phyloP scores from a whole-genome alignment of 2,797 vertebrate species.

The Bradypus variegatus region DNA sequence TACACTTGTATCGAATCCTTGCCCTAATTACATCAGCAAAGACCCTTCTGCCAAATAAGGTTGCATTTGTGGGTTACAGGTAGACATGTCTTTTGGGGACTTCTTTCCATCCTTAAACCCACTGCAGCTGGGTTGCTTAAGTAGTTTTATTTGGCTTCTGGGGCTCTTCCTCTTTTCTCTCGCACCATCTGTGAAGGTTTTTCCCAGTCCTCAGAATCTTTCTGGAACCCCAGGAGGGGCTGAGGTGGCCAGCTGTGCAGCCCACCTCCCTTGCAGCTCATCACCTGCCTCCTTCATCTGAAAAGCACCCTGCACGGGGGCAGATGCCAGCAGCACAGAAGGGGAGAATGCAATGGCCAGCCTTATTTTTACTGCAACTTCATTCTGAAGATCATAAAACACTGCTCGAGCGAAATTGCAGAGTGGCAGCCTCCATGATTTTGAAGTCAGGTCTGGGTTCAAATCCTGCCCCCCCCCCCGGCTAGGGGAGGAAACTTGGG shows the following conservation, averaged over 20 bases:
- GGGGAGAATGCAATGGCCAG: background rate
- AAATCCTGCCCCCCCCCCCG: background rate
- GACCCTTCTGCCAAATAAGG: too few relatives aligned
- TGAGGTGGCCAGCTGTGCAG: background rate
- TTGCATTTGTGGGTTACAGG: too few relatives aligned
- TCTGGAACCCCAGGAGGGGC: background rate
- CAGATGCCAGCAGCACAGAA: background rate
- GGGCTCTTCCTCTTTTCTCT: background rate
- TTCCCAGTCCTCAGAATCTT: background rate
- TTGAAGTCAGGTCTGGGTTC: background rate
- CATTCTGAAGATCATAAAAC: rapidly evolving
- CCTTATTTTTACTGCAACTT: background rate
- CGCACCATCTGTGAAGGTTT: background rate
- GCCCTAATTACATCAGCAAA: too few relatives aligned
- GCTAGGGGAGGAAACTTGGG: background rate
- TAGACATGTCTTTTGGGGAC: too few relatives aligned
- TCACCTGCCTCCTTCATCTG: background rate
- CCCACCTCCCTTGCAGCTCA: background rate
- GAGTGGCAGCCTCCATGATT: background rate
- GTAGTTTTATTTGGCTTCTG: background rate
- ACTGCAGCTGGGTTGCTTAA: rapidly evolving
- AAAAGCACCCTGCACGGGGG: background rate
- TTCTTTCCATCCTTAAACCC: too few relatives aligned
- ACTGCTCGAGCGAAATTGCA: background rate
- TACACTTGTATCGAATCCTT: too few relatives aligned